Conservation (phyloP, 2,888 invertebrate genomes). For the Julus scandinavius region DNA sequence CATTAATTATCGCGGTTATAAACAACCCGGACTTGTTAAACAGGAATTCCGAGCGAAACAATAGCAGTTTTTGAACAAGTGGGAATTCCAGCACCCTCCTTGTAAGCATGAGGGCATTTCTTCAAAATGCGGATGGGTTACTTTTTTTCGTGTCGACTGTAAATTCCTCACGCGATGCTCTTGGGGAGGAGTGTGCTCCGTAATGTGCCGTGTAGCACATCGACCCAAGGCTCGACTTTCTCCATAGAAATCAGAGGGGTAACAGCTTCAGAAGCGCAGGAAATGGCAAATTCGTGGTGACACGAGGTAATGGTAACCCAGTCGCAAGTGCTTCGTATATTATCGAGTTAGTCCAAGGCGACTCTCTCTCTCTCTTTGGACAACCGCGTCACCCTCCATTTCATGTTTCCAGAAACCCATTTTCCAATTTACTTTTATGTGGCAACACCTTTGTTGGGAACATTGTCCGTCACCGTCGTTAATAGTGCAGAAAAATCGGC, state of each 20-base stretch:
- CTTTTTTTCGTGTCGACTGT: constrained; percentile 22
- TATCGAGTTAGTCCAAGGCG: not conserved
- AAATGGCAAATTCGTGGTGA: not conserved
- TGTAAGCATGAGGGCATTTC: not conserved
- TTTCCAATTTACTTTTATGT: not conserved
- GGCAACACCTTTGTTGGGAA: constrained; percentile 15
- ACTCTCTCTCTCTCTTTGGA: not conserved
- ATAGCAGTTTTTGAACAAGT: not conserved
- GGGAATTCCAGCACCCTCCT: not conserved
- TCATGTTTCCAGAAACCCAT: not conserved
- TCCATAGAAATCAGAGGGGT: constrained; percentile 16
- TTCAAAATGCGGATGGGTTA: not conserved
- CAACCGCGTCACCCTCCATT: not conserved
- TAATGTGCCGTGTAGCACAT: not conserved
- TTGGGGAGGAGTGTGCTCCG: constrained; percentile 22
- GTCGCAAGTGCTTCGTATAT: not conserved
- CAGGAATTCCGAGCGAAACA: not conserved
- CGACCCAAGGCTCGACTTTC: constrained; percentile 17
- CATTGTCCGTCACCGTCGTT: not conserved
- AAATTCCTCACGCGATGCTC: not conserved
- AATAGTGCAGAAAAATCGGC: constrained; percentile 37
- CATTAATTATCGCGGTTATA: not conserved
- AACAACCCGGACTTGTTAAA: not conserved
- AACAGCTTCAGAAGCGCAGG: not conserved
- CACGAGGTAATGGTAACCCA: not conserved